Evolutionary conservation across 2,113 vertebrate species (phyloP).

Genomic region (Cavia aperea): DNA sequence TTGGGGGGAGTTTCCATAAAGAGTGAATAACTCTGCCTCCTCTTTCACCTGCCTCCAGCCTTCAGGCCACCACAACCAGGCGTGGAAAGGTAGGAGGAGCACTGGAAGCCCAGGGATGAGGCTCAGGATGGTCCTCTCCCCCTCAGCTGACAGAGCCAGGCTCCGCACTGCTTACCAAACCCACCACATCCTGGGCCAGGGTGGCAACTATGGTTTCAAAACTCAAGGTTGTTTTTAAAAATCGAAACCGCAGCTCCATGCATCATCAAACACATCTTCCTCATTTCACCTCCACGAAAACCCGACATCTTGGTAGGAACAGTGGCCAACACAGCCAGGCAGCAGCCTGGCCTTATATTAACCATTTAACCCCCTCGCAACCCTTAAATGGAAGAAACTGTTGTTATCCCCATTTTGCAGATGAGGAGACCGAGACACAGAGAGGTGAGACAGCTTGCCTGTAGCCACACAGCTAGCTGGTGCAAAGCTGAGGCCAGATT

Average conservation of each 20-base stretch:
- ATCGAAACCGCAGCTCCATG: not conserved
- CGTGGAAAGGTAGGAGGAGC: not conserved
- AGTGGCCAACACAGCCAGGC: not conserved
- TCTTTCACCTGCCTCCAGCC: not conserved
- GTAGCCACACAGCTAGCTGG: not conserved
- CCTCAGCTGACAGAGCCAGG: not conserved
- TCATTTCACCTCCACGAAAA: not conserved
- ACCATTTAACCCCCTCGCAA: not conserved
- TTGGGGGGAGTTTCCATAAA: not conserved
- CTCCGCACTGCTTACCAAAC: not conserved
- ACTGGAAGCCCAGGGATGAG: not conserved
- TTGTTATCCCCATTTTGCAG: not conserved
- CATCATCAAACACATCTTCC: not conserved
- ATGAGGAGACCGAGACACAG: not conserved
- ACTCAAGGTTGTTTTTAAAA: not conserved
- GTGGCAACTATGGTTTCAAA: not conserved
- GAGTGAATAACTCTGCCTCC: rapidly evolving
- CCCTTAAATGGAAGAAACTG: not conserved
- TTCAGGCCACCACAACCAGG: not conserved
- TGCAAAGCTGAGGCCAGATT: not conserved
- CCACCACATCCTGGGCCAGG: not conserved
- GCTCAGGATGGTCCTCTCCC: not conserved
- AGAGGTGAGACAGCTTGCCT: not conserved
- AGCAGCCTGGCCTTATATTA: not conserved
- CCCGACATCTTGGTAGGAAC: not conserved